Conservation (phyloP, 2,888 invertebrate genomes). For the Leptinotarsa haldemani region DNA sequence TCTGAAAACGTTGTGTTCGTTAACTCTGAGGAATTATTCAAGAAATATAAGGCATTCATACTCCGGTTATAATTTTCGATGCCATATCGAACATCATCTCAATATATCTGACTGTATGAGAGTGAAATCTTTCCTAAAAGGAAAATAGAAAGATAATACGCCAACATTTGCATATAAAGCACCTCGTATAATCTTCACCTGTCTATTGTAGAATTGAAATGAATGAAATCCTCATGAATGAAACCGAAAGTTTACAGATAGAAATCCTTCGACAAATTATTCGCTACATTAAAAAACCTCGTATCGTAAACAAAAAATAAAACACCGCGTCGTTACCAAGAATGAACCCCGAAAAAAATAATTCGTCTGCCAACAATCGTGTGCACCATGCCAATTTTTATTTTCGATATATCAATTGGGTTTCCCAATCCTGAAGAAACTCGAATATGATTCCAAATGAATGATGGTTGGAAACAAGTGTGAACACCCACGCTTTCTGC, state of each 20-base stretch:
- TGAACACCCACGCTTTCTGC: slow-evolving; percentile 59
- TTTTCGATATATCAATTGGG: slow-evolving; percentile 31
- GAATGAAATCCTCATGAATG: slow-evolving; percentile 12
- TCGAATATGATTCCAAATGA: slow-evolving; percentile 39
- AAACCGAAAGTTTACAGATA: background rate
- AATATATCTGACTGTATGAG: too few species aligned
- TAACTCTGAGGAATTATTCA: too few species aligned
- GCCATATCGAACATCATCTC: too few species aligned
- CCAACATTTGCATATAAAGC: too few species aligned
- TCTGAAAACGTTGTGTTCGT: too few species aligned
- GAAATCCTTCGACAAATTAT: background rate
- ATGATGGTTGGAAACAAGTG: slow-evolving; percentile 53
- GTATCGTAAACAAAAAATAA: slow-evolving; percentile 14
- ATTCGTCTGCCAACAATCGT: slow-evolving; percentile 2
- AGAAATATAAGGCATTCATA: too few species aligned
- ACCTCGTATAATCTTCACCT: too few species aligned
- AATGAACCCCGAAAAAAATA: slow-evolving; percentile 1
- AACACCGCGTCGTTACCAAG: background rate
- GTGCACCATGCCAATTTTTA: slow-evolving; percentile 27
- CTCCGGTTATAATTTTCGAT: too few species aligned
- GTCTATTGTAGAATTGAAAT: too few species aligned
- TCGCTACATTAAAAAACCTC: slow-evolving; percentile 5
- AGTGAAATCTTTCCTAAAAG: too few species aligned
- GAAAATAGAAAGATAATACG: too few species aligned
- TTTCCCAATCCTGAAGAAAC: slow-evolving; percentile 37